A percentile compares a stretch with the other conserved stretches of the same genome.
These are phyloP conservation scores for Drosophila azteca DNA, from an alignment of 1,140 invertebrate genomes.

Conservation along the genomic window DNA sequence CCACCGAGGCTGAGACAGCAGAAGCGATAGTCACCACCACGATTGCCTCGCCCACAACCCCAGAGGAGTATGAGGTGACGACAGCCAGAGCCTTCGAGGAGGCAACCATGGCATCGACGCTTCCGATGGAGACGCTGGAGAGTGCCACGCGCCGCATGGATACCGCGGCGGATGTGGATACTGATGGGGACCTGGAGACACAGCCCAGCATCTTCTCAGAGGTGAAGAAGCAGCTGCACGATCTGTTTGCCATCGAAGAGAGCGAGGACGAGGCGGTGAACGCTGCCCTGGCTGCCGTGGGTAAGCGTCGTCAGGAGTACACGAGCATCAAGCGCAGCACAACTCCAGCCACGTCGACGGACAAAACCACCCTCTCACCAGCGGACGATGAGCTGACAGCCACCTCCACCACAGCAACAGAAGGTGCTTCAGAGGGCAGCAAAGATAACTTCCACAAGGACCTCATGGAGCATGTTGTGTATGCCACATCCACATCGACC, in stretches of 20 bases:
- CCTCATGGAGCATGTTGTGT: constrained; percentile 85
- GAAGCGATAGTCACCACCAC: constrained; percentile 49
- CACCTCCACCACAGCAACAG: constrained; percentile 66
- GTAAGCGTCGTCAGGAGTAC: constrained; percentile 83
- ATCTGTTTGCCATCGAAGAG: constrained; percentile 79
- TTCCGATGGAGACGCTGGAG: constrained; percentile 52
- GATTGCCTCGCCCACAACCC: constrained; percentile 41
- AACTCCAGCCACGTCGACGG: constrained; percentile 48
- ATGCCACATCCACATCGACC: constrained; percentile 88
- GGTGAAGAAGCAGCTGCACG: constrained; percentile 76
- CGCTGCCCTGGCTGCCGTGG: constrained; percentile 54
- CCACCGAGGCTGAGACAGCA: constrained; percentile 42
- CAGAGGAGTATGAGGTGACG: constrained; percentile 66
- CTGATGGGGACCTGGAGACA: constrained; percentile 60
- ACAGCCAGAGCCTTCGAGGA: constrained; percentile 44
- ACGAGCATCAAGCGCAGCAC: constrained; percentile 73
- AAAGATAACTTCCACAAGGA: constrained; percentile 80
- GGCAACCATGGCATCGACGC: constrained; percentile 59
- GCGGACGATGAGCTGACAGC: constrained; percentile 37
- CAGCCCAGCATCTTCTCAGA: constrained; percentile 82
- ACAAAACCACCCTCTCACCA: constrained; percentile 52
- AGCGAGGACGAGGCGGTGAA: constrained; percentile 72
- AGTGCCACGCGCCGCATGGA: constrained; percentile 78
- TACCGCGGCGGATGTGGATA: constrained; percentile 63
- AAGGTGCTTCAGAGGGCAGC: constrained; percentile 42